Evolutionary conservation across 2,113 vertebrate genomes (phyloP), one percentile per base, ranked within the genome.

Genomic region (Chloebia gouldiae): DNA sequence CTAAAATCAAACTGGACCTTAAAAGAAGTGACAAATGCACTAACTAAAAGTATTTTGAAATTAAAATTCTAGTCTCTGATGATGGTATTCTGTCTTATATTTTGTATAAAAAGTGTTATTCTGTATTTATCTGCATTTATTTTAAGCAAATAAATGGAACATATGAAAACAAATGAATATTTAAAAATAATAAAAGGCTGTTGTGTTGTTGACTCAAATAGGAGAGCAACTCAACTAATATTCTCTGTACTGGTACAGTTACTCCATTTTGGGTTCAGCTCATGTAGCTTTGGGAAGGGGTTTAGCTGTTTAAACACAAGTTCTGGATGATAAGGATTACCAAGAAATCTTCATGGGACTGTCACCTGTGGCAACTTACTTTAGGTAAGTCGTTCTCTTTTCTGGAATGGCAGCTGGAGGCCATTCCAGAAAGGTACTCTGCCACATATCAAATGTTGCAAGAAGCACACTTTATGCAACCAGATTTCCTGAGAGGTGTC

Each of bases 1-100:
- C 45, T 90, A 92, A 93, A 86, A 57, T 93, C 65, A 76, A 68
- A 78, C 28, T 54, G 23, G n/a, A 72, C n/a, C 44, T 87, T 90
- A 85, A 81, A 85, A 90, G 51, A 96, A 80, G 19, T 93, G 71
- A 40, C 57, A 56, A 35, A 50, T 64, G 44, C 0, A 2, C 9
- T 37, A 39, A 13, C 6, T 47, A 37, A 75, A 81, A 40, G 13
- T 44, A 69, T 51, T 92, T 70, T 81, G 31, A 90, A 89, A 66
- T 65, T 33, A 64, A 79, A 88, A 53, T 27, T 80, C 39, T 42
- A 23, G 13, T 7, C 14, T 22, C 28, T 69, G 33, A 42, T n/a
- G 27, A 49, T 91, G 49, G 53, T 88, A 35, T 13, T 12, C 13
- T 39, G 7, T 47, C 4, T 73, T 22, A 15, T 53, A 39, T 70